These are phyloP conservation scores for Ctenodactylus gundi DNA, from an alignment of 2,113 vertebrate species.

Conservation along the genomic window DNA sequence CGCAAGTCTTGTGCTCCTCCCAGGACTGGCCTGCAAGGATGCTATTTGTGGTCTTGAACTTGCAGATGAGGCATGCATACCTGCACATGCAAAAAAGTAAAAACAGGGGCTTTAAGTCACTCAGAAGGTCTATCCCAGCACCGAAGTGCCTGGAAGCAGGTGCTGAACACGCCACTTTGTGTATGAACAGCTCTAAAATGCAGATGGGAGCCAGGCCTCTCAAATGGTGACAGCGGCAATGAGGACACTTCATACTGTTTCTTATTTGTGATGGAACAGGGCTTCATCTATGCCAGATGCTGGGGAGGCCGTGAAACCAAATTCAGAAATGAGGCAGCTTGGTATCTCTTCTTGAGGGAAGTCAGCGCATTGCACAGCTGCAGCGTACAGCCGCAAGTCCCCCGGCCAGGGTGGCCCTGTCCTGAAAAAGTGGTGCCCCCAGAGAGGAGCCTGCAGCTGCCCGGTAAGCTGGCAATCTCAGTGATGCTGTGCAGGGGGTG, in stretches of 20 bases:
- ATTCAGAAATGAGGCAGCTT: background rate
- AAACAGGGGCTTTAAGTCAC: background rate
- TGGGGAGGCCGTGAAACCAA: background rate
- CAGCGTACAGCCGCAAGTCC: too few relatives aligned
- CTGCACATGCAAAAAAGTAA: background rate
- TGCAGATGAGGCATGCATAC: accelerated
- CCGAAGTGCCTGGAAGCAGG: accelerated
- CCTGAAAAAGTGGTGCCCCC: background rate
- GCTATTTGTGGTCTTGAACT: accelerated
- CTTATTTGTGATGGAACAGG: background rate
- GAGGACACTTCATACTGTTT: too few relatives aligned
- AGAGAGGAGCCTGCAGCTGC: background rate
- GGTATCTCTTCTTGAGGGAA: background rate
- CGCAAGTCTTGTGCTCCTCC: accelerated
- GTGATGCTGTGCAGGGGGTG: background rate
- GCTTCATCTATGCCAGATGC: background rate
- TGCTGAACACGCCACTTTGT: too few relatives aligned
- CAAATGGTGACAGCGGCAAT: too few relatives aligned
- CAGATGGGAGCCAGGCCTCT: background rate
- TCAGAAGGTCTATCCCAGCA: accelerated
- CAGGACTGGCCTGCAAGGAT: too few relatives aligned
- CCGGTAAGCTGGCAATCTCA: background rate
- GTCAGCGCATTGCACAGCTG: background rate
- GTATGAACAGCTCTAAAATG: background rate
- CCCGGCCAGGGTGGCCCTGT: too few relatives aligned